Evolutionary conservation across 2,797 vertebrate genomes (phyloP).

Genomic region (Helarctos malayanus): DNA sequence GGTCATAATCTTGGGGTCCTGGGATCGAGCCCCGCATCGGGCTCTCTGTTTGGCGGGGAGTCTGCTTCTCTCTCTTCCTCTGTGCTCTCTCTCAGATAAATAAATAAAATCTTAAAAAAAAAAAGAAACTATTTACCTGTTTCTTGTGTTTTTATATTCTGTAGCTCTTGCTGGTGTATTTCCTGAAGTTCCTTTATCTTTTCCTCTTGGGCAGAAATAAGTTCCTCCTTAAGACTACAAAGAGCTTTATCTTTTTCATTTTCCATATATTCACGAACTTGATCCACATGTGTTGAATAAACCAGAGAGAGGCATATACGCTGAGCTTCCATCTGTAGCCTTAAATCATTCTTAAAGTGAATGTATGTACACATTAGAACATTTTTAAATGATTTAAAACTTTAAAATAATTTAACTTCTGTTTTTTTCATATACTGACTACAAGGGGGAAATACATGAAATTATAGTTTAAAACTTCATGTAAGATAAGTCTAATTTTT

Average conservation of each 20-base stretch:
- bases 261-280: constrained; percentile 91
- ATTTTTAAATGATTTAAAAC: constrained; percentile 35
- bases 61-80: neutral
- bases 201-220: constrained; percentile 87
- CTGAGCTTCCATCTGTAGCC: constrained; percentile 96
- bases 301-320: constrained; percentile 96
- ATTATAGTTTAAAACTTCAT: constrained; percentile 22
- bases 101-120: too few species aligned
- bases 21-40: neutral
- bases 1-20: neutral
- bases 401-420: neutral
- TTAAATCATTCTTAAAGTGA: constrained; percentile 92
- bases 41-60: neutral
- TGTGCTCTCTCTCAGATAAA: too few species aligned
- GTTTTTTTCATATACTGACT: neutral
- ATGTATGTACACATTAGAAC: constrained; percentile 63
- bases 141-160: constrained; percentile 84
- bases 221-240: constrained; percentile 90
- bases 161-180: constrained; percentile 87
- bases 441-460: neutral
- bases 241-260: constrained; percentile 91
- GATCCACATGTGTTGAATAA: constrained; percentile 95
- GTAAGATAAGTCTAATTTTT: constrained; percentile 28
- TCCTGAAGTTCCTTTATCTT: constrained; percentile 88
- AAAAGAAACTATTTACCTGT: constrained; percentile 88